Conservation (phyloP, 2,888 invertebrate species). For the Phoronis australis region DNA sequence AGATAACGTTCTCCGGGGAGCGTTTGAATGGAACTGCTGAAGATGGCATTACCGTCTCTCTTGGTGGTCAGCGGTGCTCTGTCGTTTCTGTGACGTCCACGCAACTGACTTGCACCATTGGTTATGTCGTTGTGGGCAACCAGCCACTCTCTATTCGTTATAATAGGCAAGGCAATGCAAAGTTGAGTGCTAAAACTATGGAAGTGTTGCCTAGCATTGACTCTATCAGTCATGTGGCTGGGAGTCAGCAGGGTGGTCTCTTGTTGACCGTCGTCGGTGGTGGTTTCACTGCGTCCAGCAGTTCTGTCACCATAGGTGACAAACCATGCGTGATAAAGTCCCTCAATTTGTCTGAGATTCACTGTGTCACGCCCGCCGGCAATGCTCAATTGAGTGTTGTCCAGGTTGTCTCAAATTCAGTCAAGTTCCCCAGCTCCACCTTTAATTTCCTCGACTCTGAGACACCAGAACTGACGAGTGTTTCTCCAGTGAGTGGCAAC, state of each 20-base stretch:
- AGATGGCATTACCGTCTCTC: neutral
- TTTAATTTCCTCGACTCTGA: constrained; percentile 15
- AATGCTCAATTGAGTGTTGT: too few relatives aligned
- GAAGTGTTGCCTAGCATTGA: neutral
- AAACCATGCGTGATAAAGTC: too few relatives aligned
- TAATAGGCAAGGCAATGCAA: neutral
- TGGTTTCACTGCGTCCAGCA: neutral
- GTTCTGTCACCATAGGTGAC: too few relatives aligned
- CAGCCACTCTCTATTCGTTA: neutral
- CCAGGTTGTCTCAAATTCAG: too few relatives aligned
- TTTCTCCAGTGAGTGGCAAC: too few relatives aligned
- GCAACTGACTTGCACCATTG: neutral
- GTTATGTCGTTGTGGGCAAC: neutral
- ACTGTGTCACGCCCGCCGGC: too few relatives aligned
- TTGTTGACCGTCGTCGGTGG: neutral
- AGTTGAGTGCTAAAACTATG: neutral
- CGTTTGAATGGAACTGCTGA: too few relatives aligned
- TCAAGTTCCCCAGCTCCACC: constrained; percentile 7
- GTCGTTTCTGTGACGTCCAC: neutral
- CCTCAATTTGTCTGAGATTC: too few relatives aligned
- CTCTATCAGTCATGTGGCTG: neutral
- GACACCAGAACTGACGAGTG: constrained; percentile 20
- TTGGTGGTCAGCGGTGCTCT: neutral
- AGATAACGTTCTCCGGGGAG: too few relatives aligned
- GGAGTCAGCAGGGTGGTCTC: neutral